Evolutionary conservation across 2,797 vertebrate species (phyloP), one percentile per base, ranked within the genome.

Genomic region (Siniperca scherzeri): DNA sequence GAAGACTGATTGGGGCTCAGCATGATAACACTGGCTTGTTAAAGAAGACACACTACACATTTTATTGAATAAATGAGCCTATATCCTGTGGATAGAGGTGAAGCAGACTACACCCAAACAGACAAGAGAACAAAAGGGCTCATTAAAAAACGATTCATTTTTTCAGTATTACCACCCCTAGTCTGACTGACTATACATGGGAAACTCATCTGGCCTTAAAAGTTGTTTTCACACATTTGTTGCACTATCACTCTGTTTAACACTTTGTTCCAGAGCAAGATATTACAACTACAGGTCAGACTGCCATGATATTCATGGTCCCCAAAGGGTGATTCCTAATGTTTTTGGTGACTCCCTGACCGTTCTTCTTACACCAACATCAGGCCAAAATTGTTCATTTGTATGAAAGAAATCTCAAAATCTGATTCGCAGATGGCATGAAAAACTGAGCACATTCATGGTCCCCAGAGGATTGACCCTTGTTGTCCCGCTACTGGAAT

Each of bases 141-240:
- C 67, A 82, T 85, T 81, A 83, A 70, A 66, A 71, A 48, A 21
- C 22, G 6, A 59, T 80, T 73, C 68, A 44, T 75, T 40, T 33
- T 38, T 52, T 27, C 27, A 53, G 46, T 3, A 40, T 66, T 30
- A 67, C 22, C 53, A 38, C 61, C 38, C 9, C 36, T 30, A 21
- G 67, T 71, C 42, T 65, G 42, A 79, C 68, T 87, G 72, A 76
- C 57, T 84, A 77, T 83, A 77, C 25, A 69, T 21, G 16, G 36
- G 6, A 56, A 77, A 68, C 48, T 44, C 46, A 61, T 46, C 62
- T n/a, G 46, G 62, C 56, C 69, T 62, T 67, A 60, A 60, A 72
- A 22, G n/a, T 46, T 7, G 19, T 69, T 68, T 69, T 52, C 17
- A 69, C 14, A 46, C 7, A 33, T 55, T 10, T 44, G 56, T 36